Evolutionary conservation across 2,888 invertebrate species (phyloP), one percentile per base, ranked within the genome.

Genomic region (Andricus curvator): DNA sequence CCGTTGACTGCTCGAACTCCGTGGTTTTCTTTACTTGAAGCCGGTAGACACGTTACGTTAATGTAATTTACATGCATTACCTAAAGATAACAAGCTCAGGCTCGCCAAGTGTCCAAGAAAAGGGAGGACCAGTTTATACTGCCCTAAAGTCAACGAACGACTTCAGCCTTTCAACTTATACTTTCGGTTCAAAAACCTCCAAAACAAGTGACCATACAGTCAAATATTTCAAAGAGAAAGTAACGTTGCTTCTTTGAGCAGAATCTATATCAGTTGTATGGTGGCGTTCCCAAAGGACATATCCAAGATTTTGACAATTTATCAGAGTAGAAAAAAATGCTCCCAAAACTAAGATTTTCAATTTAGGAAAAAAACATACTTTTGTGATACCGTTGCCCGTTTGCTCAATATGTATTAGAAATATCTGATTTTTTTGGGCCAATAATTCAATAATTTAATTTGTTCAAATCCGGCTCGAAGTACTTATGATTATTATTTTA

Each of bases 11-110:
- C 84, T 56, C 79, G 56, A 84, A 80, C 77, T 78, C 78, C 80
- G 41, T 83, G 83, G 62, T 80, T 81, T 62, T 81, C 81, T 81
- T 79, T 60, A 83, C 84, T 83, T 81, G 77, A 84, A 85, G 82
- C 85, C 85, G 81, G 85, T 83, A 84, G 88, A 88, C 86, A 86
- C 85, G 88, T 86, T 87, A 85, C 85, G 85, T 86, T 88, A 85
- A 88, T 82, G 86, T 85, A 88, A 89, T 89, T 88, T 89, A 87
- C 89, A 89, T 89, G 89, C 86, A 88, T 89, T 89, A 89, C 86
- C 87, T 86, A 86, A 87, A 80, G 81, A 82, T 80, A 84, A 84
- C 82, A 79, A 78, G 82, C n/a, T 33, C 33, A 33, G 17, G 77
- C 44, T 68, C 25, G 22, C 44, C 68, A 68, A 44, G 44, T 48